Evolutionary conservation across 2,797 vertebrate genomes (phyloP).

Genomic region (Arrhamphus sclerolepis): DNA sequence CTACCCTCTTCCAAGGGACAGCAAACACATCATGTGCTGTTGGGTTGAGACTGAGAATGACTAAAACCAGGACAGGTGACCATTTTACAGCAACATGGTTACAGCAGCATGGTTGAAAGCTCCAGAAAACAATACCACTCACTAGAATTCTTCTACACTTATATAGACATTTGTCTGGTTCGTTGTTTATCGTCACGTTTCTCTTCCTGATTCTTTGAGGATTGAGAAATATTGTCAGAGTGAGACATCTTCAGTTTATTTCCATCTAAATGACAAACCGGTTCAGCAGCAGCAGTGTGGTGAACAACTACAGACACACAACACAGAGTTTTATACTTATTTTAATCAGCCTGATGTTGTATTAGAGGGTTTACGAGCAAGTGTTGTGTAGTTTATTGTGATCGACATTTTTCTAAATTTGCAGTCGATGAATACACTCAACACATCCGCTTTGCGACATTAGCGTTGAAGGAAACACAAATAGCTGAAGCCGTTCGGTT

Average conservation of each 20-base stretch:
- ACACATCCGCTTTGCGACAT: conserved; percentile 1
- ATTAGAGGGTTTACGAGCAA: not conserved
- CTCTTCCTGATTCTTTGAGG: not conserved
- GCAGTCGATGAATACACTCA: not conserved
- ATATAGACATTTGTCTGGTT: too few species aligned
- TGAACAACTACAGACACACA: too few species aligned
- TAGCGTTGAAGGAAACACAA: conserved; percentile 24
- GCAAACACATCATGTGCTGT: too few species aligned
- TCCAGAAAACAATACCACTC: too few species aligned
- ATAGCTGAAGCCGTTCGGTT: not conserved
- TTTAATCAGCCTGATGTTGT: conserved; percentile 14
- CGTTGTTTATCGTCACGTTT: not conserved
- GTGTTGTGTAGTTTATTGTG: not conserved
- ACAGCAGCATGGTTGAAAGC: too few species aligned
- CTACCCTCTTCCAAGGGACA: too few species aligned
- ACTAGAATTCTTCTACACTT: too few species aligned
- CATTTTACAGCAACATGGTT: too few species aligned
- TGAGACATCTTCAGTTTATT: not conserved
- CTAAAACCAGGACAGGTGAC: too few species aligned
- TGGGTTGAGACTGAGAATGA: too few species aligned
- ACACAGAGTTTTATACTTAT: conserved; percentile 8
- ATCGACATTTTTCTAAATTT: not conserved
- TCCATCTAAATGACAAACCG: not conserved
- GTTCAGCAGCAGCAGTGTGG: not conserved
- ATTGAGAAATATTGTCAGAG: conserved; percentile 20